Evolutionary conservation across 2,888 invertebrate species (phyloP), one percentile per base, ranked within the genome.

Genomic region (Leptopilina myrica): DNA sequence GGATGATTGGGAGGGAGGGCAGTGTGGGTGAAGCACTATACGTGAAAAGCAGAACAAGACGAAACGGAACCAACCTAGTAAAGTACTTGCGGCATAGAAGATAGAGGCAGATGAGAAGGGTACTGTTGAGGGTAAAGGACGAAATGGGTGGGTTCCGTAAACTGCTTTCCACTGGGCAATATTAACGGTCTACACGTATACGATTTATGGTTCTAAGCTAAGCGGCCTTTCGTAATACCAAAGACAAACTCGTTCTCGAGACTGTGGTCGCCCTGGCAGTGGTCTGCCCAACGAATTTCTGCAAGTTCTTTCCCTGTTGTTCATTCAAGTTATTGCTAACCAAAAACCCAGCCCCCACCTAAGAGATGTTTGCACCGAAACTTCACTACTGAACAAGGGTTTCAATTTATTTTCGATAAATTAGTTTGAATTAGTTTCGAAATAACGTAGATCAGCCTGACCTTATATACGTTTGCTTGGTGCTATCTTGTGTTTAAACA

Each of bases 171-270:
- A 84, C 79, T 84, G 80, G 84, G 83, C 86, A 85, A 87, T 89
- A 89, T 88, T 89, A 89, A 87, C 87, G 86, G 83, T 81, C 82
- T 82, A 79, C 80, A 81, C 75, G 82, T 78, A 84, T 84, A 83
- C 87, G 87, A 90, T 90, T 90, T 90, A 90, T 89, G 82, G 88
- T 83, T 78, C 64, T 65, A 33, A 85, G 82, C 84, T 84, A 82
- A 84, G 83, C 86, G 82, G 80, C 82, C 82, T 77, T 78, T 80
- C 84, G 83, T 89, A 89, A 90, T 89, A 87, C 88, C 88, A 87
- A 89, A 89, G 88, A 89, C 90, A 90, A 89, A 90, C 90, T 89
- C 88, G 85, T 84, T 81, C 81, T 82, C 82, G 80, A 81, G 83
- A 84, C 85, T 83, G 82, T 79, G 84, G 82, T 85, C 79, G 80